These are phyloP conservation scores for Synaphobranchus kaupii DNA, from an alignment of 2,797 vertebrate species.

Conservation along the genomic window DNA sequence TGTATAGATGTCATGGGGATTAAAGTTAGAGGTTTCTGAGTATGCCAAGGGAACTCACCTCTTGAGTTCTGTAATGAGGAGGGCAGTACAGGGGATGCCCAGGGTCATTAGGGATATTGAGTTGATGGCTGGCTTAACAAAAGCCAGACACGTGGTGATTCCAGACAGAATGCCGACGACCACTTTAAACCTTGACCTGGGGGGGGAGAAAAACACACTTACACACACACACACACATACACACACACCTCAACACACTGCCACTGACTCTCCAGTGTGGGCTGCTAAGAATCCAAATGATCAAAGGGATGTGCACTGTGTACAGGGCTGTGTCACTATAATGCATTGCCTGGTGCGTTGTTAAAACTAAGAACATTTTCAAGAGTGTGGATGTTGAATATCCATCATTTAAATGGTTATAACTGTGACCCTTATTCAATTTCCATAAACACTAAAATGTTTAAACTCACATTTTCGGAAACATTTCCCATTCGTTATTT, in stretches of 20 bases:
- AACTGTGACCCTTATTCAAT: not conserved
- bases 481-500: not conserved
- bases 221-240: not conserved
- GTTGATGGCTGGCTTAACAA: conserved; percentile 95
- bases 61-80: conserved; percentile 91
- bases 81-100: conserved; percentile 88
- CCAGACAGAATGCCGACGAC: conserved; percentile 90
- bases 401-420: not conserved
- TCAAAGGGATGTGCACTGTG: conserved; percentile 43
- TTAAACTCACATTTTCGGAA: not conserved
- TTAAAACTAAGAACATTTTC: not conserved
- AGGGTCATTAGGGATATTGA: conserved; percentile 93
- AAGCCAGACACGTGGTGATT: conserved; percentile 89
- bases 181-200: conserved; percentile 91
- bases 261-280: not conserved
- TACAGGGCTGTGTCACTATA: conserved; percentile 58
- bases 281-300: conserved; percentile 15
- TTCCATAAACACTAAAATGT: not conserved
- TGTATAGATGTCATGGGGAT: not conserved
- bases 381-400: not conserved
- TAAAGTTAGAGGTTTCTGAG: not conserved
- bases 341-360: not conserved
- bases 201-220: conserved; percentile 17
- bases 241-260: too few relatives aligned
- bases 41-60: conserved; percentile 72